Evolutionary conservation across 2,113 vertebrate species (phyloP).

Genomic region (Microcebus ravelobensis): DNA sequence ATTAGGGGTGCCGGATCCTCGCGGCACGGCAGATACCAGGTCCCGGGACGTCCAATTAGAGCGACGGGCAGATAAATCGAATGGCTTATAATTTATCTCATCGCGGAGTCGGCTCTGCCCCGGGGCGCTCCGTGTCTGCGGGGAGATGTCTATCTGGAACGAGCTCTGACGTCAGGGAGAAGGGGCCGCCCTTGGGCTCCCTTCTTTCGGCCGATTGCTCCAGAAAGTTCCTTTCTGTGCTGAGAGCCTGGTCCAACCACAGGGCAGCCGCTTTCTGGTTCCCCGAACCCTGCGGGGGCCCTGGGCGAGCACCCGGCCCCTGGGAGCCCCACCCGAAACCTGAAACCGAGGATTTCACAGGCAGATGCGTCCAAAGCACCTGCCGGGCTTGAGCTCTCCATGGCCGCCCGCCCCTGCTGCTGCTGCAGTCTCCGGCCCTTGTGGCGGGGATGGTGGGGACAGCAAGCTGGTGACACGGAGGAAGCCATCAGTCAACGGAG

Average conservation of each 20-base stretch:
- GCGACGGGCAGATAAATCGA: not conserved
- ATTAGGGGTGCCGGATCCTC: not conserved
- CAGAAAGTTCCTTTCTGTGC: not conserved
- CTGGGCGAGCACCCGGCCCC: not conserved
- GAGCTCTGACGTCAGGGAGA: not conserved
- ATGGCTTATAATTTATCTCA: conserved; percentile 40
- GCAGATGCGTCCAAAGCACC: accelerated
- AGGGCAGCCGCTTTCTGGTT: accelerated
- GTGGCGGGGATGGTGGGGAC: accelerated
- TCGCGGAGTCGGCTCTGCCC: conserved; percentile 15
- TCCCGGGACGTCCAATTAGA: conserved; percentile 4
- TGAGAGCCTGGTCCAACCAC: accelerated
- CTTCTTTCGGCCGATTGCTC: accelerated
- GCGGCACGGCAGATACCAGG: not conserved
- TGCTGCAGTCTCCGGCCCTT: not conserved
- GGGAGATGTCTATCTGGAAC: conserved; percentile 32
- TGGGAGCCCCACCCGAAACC: accelerated
- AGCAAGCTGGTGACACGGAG: accelerated
- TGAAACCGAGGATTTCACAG: not conserved
- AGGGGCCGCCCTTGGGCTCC: accelerated
- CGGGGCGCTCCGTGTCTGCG: accelerated
- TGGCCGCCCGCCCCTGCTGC: accelerated
- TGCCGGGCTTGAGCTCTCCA: no score
- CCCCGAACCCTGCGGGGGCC: accelerated
- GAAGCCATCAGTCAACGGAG: not conserved